Conservation (phyloP, 2,888 invertebrate species). For the Lysandra bellargus region DNA sequence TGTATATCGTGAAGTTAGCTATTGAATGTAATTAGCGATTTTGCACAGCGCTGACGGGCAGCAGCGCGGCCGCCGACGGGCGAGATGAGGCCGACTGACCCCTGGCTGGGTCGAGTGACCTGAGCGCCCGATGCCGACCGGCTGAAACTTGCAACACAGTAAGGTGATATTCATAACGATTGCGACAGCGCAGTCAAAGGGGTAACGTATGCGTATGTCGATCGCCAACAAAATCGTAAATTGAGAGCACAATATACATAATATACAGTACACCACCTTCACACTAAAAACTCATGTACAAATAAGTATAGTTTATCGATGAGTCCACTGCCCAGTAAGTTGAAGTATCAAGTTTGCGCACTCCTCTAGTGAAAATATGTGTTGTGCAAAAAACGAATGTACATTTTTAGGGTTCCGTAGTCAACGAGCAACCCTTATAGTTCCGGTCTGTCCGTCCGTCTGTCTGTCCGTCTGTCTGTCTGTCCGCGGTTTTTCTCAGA, state of each 20-base stretch:
- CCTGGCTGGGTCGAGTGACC: constrained; percentile 44
- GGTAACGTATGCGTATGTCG: constrained; percentile 4
- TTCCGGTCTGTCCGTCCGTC: no score
- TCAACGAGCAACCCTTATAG: no score
- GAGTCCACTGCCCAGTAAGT: not conserved
- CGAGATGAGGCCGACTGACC: constrained; percentile 46
- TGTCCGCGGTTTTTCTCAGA: no score
- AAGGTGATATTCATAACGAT: constrained; percentile 29
- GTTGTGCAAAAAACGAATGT: no score
- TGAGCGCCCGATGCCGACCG: constrained; percentile 39
- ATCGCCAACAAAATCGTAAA: constrained; percentile 3
- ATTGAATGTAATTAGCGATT: constrained; percentile 72
- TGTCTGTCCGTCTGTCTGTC: no score
- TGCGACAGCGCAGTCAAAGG: constrained; percentile 20
- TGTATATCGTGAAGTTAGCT: constrained; percentile 49
- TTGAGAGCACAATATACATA: not conserved
- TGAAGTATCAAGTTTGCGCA: not conserved
- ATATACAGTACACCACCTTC: not conserved
- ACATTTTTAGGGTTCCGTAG: no score
- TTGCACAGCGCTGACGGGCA: constrained; percentile 65
- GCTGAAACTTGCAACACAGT: constrained; percentile 50
- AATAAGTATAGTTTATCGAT: not conserved
- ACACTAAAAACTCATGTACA: no score
- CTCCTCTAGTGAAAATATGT: no score
- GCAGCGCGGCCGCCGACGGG: constrained; percentile 37